Evolutionary conservation across 2,113 vertebrate genomes (phyloP), one percentile per base, ranked within the genome.

Genomic region (Onychorhynchus coronatus): DNA sequence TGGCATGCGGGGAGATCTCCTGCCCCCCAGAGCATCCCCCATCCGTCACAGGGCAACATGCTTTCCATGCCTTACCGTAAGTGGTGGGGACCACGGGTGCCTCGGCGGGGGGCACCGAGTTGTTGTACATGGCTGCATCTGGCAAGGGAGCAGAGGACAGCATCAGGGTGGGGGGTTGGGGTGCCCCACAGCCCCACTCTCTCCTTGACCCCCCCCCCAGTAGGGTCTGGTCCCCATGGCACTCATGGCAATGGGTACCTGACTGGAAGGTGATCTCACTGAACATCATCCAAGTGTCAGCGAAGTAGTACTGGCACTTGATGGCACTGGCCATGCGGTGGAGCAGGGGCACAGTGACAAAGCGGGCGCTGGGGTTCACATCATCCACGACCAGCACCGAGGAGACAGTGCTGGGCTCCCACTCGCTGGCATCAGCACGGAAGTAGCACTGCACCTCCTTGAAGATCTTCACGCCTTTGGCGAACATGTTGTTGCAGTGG

Each of bases 261-360:
- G 99, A 99, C 92, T 99, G 99, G 97, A 99, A 99, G 90, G 99
- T 99, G 95, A 99, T 99, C 97, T 99, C 99, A 15, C 99, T 99
- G 98, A 99, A 99, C 98, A 99, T 98, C 99, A 99, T 98, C 99
- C 99, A 99, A 41, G 97, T 89, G 23, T 99, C 99, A 1, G 98
- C 97, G 3, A 99, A 99, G 96, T 99, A 98, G 94, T 99, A 99
- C 46, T 98, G 99, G 91, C 99, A 99, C 93, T 98, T 99, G 96
- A 99, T 99, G 96, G 98, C 97, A 2, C 98, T 99, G 95, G 99
- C 99, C 97, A 99, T 99, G 85, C 97, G 99, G 94, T 99, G 98
- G 28, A 98, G 98, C 16, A 99, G 98, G 31, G 99, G 97, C 89
- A 99, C 99, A 0, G 98, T 99, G 97, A 99, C 98, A 1, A 99